Evolutionary conservation across 2,797 vertebrate species (phyloP), one percentile per base, ranked within the genome.

Genomic region (Sebastes itinus): DNA sequence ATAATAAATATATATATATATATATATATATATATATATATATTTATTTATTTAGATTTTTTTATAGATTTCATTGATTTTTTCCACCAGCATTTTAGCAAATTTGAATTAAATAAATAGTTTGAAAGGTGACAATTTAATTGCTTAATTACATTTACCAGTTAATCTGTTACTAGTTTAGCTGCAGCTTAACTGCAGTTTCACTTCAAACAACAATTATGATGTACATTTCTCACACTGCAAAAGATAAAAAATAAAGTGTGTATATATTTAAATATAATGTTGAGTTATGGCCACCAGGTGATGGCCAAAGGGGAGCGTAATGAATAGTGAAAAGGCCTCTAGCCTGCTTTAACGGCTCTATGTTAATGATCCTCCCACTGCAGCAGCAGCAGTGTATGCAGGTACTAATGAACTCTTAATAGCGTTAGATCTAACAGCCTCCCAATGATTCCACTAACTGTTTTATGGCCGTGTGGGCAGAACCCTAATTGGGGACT

Each of bases 391-490:
- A 77, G 82, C 81, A 78, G 89, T 87, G 83, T 92, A 88, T 91
- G 78, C 89, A 92, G 91, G 86, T 88, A 91, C 94, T 95, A 96
- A 96, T 96, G 92, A 96, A 95, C 89, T 95, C 93, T 90, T 95
- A 95, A 96, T 95, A 91, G 94, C 92, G 93, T 91, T 92, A 92
- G 89, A 94, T 94, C 92, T 93, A 93, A 95, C 95, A 92, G 94
- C 93, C 94, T 87, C 92, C 77, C 78, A 94, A 93, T 94, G 92
- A 94, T 92, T 95, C 92, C 91, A 75, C 94, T 96, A 96, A 96
- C 94, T 94, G 95, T 95, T 96, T 96, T 96, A 96, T 93, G 91
- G 85, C 89, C 66, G 84, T 95, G 93, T 94, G 95, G 94, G 95
- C 91, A 95, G 94, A 94, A 87, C 91, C 92, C 91, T 96, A 96